Base-by-base conservation (phyloP, 2,888 invertebrate species). In the Cordilura impudica region DNA sequence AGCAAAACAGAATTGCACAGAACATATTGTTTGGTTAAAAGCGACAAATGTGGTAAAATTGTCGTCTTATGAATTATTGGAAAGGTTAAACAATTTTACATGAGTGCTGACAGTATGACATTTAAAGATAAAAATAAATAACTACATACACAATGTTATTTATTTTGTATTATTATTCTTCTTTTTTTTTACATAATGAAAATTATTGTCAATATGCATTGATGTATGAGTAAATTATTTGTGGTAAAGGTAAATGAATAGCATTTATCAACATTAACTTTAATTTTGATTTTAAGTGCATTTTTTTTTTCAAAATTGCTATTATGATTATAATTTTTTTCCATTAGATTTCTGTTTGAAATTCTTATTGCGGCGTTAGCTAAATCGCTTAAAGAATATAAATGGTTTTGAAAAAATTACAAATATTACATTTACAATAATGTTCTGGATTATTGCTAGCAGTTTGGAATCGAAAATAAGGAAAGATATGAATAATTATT, bases 1-100 rank as follows among this genome's bases (percentile, higher is more conserved):
- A 5, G 23, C 19, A 31, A 14, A 45, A 45, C 10, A 43, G 5
- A 21, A 3, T 29, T 3, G 29, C 12, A 39, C 29, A 45, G 16
- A 45, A 60, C 16, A 60, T 16, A 60, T 29, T 53, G 19, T 45
- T 60, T 31, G 60, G 16, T 56, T 60, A 60, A 53, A 45, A 67
- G 29, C 45, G 60, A 67, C 73, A 60, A 74, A 60, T 65, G 45
- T 35, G 43, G 43, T 58, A 53, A 66, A 73, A 61, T 61, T 54
- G 19, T 75, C 63, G 19, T 75, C 63, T 63, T 75, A 63, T 75
- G 63, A 75, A 63, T 75, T 65, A 69, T 70, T 63, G 63, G 21
- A 58, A 75, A 51, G 56, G 69, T 49, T 43, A 69, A 71, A 70
- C 49, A 75, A 70, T 43, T 63, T 56, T 49, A n/a, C 18, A 60